phyloP scores from a whole-genome alignment of 2,888 invertebrate genomes.

The Athrips mouffetella region DNA sequence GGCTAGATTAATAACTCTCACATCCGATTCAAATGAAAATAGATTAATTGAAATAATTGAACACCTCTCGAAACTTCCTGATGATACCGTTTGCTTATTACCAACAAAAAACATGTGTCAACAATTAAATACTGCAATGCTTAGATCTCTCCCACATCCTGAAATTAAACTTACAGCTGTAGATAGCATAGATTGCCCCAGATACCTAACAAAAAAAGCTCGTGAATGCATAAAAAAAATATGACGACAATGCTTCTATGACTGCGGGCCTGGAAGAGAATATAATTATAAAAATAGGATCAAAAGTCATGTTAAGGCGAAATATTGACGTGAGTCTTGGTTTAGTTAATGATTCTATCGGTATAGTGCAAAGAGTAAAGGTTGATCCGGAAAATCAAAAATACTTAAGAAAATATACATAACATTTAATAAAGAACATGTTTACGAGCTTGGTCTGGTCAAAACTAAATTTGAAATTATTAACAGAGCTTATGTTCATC shows the following conservation, averaged over 20 bases:
- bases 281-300: conserved; percentile 22
- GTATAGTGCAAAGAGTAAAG: too few relatives aligned
- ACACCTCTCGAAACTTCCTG: conserved; percentile 25
- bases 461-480: too few relatives aligned
- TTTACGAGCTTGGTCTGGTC: too few relatives aligned
- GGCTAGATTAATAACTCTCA: conserved; percentile 20
- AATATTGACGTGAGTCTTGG: too few relatives aligned
- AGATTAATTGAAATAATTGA: conserved; percentile 27
- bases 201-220: conserved; percentile 19
- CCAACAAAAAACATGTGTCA: conserved; percentile 39
- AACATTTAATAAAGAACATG: too few relatives aligned
- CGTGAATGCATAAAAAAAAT: conserved; percentile 23
- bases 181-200: conserved; percentile 20
- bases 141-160: conserved; percentile 20
- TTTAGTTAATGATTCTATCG: too few relatives aligned
- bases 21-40: conserved; percentile 20
- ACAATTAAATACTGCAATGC: conserved; percentile 33
- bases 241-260: conserved; percentile 25
- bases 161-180: conserved; percentile 17
- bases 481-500: too few relatives aligned
- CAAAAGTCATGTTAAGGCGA: conserved; percentile 25
- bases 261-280: conserved; percentile 24
- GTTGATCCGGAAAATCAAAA: too few relatives aligned
- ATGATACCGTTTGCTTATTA: conserved; percentile 33
- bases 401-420: too few relatives aligned